phyloP scores from a whole-genome alignment of 1,140 invertebrate species.

The Campoletis sonorensis region DNA sequence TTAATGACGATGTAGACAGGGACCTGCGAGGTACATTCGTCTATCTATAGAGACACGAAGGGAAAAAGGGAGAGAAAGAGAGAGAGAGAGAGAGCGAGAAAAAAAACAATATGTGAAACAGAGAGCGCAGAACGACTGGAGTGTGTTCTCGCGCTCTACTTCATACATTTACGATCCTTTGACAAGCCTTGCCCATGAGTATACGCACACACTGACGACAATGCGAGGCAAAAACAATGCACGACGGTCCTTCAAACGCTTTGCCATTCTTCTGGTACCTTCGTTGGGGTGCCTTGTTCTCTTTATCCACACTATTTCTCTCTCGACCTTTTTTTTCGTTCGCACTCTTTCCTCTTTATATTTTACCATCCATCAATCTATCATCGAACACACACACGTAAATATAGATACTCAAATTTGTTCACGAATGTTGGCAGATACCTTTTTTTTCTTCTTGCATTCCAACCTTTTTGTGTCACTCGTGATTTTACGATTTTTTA shows the following conservation, averaged over 20 bases:
- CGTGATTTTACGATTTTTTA: background rate
- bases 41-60: background rate
- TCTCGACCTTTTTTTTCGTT: conserved; percentile 11
- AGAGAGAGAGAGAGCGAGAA: conserved; percentile 3
- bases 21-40: background rate
- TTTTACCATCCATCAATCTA: conserved; percentile 1
- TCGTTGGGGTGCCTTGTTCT: conserved; percentile 16
- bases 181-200: conserved; percentile 57
- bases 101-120: conserved; percentile 20
- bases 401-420: background rate
- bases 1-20: conserved; percentile 1
- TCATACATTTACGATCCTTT: conserved; percentile 61
- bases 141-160: conserved; percentile 32
- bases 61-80: background rate
- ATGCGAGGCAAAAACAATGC: conserved; percentile 63
- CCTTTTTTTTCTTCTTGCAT: conserved; percentile 1
- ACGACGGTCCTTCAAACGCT: conserved; percentile 56
- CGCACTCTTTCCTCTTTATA: conserved; percentile 16
- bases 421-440: background rate
- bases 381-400: background rate
- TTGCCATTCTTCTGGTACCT: conserved; percentile 38
- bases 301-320: background rate
- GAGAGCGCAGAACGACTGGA: conserved; percentile 32
- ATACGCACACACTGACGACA: conserved; percentile 54
- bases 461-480: background rate